Evolutionary conservation across 2,797 vertebrate species (phyloP).

Genomic region (Mycteria americana): DNA sequence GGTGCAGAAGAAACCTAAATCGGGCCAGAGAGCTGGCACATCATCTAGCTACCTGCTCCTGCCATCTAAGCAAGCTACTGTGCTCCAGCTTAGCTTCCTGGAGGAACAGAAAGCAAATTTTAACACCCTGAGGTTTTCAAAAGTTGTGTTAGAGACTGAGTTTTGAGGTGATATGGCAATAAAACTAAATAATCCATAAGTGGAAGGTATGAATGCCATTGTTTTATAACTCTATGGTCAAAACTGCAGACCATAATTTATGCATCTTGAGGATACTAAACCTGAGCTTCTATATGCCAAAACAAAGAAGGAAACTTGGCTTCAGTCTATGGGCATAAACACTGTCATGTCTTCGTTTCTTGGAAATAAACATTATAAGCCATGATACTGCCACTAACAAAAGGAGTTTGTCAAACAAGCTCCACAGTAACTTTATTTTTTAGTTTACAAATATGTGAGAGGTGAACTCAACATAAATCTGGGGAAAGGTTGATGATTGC

Average conservation of each 20-base stretch:
- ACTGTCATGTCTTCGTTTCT: not conserved
- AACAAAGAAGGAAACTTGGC: constrained; percentile 17
- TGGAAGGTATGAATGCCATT: not conserved
- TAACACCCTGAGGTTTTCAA: not conserved
- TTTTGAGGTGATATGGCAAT: not conserved
- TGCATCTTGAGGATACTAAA: not conserved
- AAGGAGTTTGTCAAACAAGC: not conserved
- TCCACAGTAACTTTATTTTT: not conserved
- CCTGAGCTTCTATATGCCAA: not conserved
- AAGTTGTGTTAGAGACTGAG: not conserved
- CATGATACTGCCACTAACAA: not conserved
- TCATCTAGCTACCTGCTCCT: not conserved
- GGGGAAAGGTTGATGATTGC: not conserved
- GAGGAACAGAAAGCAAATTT: not conserved
- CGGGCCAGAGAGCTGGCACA: not conserved
- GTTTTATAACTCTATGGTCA: not conserved
- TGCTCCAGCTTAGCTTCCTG: not conserved
- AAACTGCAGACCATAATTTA: not conserved
- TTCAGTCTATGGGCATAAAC: not conserved
- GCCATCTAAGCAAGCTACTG: not conserved
- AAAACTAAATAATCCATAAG: not conserved
- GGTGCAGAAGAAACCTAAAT: not conserved
- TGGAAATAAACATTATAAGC: not conserved
- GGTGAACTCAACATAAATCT: constrained; percentile 13
- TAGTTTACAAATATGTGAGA: constrained; percentile 7